These are phyloP conservation scores for Wasmannia auropunctata DNA, from an alignment of 1,140 invertebrate genomes.

Conservation along the genomic window DNA sequence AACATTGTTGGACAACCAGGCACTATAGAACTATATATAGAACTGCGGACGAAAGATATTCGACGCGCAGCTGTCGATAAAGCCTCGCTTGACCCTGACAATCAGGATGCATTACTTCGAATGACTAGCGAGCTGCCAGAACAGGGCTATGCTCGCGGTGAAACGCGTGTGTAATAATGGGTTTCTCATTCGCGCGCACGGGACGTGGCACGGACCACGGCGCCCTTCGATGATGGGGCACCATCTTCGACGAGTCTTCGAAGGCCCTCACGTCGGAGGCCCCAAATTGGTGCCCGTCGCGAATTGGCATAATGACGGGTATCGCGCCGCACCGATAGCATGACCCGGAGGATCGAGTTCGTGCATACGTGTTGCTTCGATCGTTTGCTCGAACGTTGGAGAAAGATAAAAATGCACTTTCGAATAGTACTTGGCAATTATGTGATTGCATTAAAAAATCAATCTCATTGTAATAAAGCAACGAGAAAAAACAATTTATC, in stretches of 20 bases:
- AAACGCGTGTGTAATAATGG: slow-evolving; percentile 79
- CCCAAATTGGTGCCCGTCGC: slow-evolving; percentile 72
- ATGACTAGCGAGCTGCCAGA: slow-evolving; percentile 76
- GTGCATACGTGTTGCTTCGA: slow-evolving; percentile 31
- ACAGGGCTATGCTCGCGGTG: slow-evolving; percentile 66
- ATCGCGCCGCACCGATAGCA: slow-evolving; percentile 68
- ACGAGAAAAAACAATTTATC: not conserved
- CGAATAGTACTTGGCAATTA: not conserved
- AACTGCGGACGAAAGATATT: slow-evolving; percentile 11
- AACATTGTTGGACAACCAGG: not conserved
- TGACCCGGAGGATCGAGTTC: slow-evolving; percentile 45
- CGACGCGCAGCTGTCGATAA: slow-evolving; percentile 63
- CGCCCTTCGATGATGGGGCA: slow-evolving; percentile 69
- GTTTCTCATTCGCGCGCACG: slow-evolving; percentile 65
- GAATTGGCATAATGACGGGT: slow-evolving; percentile 75
- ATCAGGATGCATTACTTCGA: slow-evolving; percentile 70
- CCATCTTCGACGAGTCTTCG: slow-evolving; percentile 48
- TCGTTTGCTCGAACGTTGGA: not conserved
- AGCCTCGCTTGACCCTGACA: slow-evolving; percentile 67
- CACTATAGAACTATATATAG: not conserved
- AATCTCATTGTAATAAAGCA: not conserved
- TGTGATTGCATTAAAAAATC: not conserved
- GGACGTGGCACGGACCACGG: slow-evolving; percentile 69
- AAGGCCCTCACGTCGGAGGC: slow-evolving; percentile 42
- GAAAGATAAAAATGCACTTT: not conserved